A percentile compares a stretch with the other conserved stretches of the same genome.
These are phyloP conservation scores for Schizothorax lantsangensis DNA, from an alignment of 2,797 vertebrate species.

Conservation along the genomic window DNA sequence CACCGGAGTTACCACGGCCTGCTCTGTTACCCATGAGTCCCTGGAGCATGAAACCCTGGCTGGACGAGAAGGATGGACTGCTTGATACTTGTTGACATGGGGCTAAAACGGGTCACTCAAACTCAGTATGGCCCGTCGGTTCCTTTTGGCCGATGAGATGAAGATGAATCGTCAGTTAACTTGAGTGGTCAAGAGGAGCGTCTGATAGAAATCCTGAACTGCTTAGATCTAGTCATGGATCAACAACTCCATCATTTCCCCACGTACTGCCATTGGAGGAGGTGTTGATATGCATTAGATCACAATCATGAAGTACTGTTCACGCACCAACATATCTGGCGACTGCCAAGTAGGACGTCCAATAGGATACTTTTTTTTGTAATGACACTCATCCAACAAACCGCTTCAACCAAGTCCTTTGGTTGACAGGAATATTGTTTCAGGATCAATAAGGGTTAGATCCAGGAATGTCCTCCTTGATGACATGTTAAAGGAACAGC, in stretches of 20 bases:
- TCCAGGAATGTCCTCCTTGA: not conserved
- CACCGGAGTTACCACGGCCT: constrained; percentile 47
- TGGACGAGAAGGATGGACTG: constrained; percentile 44
- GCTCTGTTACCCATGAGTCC: constrained; percentile 41
- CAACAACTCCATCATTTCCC: not conserved
- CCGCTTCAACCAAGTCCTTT: not conserved
- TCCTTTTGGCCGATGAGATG: constrained; percentile 14
- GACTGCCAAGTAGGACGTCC: not conserved
- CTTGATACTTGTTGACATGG: constrained; percentile 50
- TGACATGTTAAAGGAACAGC: not conserved
- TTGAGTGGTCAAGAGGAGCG: constrained; percentile 18
- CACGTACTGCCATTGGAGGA: not conserved
- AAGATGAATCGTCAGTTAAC: constrained; percentile 20
- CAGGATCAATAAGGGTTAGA: not conserved
- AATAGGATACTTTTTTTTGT: not conserved
- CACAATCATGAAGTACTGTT: constrained; percentile 3
- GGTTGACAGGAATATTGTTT: not conserved
- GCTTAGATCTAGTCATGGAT: constrained; percentile 13
- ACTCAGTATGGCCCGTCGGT: constrained; percentile 34
- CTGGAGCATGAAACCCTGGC: constrained; percentile 39
- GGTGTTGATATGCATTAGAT: not conserved
- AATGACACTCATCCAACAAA: not conserved
- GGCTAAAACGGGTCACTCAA: constrained; percentile 47
- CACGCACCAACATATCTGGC: not conserved
- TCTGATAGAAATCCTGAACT: not conserved